Percentiles rank a stretch among this genome's conserved stretches.
Evolutionary conservation across 2,797 vertebrate genomes (phyloP).

Genomic region (Pangasius macronema): DNA sequence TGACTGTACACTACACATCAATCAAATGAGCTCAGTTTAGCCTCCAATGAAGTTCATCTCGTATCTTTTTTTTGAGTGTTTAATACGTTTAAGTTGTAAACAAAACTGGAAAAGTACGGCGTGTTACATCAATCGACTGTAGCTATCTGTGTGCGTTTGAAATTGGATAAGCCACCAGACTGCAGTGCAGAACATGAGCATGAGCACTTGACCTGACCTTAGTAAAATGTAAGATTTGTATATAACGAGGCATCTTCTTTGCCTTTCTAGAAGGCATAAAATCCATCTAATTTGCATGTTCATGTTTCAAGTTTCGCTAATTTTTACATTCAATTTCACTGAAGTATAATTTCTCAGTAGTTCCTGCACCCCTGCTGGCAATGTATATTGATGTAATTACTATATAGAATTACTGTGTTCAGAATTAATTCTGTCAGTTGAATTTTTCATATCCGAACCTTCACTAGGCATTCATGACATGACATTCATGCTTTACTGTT

Average conservation of each 20-base stretch:
- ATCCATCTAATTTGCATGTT: conserved; percentile 12
- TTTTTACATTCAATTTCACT: not conserved
- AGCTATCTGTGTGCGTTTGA: not conserved
- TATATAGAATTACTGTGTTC: not conserved
- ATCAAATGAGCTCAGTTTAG: not conserved
- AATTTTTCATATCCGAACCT: conserved; percentile 8
- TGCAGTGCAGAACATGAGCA: not conserved
- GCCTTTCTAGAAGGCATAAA: not conserved
- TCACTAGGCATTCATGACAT: not conserved
- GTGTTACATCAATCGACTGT: no score
- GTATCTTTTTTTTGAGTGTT: no score
- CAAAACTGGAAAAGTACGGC: no score
- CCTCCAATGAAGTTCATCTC: not conserved
- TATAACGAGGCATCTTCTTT: not conserved
- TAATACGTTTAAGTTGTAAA: no score
- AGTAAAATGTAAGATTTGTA: not conserved
- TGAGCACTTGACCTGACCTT: not conserved
- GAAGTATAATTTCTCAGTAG: conserved; percentile 6
- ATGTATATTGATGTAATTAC: conserved; percentile 6
- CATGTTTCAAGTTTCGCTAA: not conserved
- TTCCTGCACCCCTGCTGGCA: not conserved
- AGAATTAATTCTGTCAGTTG: not conserved
- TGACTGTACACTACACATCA: not conserved
- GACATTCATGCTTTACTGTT: conserved; percentile 13
- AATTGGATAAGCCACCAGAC: not conserved